These are phyloP conservation scores for Tympanoctomys barrerae DNA, from an alignment of 2,797 vertebrate genomes.

Conservation along the genomic window DNA sequence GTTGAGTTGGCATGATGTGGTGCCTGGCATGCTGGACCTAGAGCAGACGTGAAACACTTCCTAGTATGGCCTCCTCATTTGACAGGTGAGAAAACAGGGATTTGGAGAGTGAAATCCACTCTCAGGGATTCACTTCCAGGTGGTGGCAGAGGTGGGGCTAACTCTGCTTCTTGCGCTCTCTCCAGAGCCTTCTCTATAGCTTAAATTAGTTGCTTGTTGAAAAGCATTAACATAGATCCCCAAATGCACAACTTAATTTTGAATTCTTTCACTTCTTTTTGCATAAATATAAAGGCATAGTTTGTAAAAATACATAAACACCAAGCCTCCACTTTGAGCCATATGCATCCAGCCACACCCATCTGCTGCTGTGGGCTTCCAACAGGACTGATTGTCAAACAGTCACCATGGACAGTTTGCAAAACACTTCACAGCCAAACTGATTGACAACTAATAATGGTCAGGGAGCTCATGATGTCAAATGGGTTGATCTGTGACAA, in stretches of 20 bases:
- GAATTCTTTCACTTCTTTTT: slow-evolving; percentile 58
- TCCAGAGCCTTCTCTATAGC: neutral
- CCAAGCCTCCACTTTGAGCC: slow-evolving; percentile 45
- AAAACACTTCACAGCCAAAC: slow-evolving; percentile 36
- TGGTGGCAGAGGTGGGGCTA: neutral
- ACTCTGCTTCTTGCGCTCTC: neutral
- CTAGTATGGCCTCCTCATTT: neutral
- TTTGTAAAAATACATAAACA: slow-evolving; percentile 71
- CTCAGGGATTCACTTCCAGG: neutral
- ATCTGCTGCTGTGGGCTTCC: slow-evolving; percentile 21
- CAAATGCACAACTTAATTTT: slow-evolving; percentile 68
- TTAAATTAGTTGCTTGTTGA: neutral
- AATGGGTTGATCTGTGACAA: neutral
- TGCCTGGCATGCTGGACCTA: neutral
- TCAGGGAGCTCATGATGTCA: slow-evolving; percentile 8
- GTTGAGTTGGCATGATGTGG: neutral
- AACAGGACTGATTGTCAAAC: slow-evolving; percentile 43
- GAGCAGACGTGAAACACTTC: neutral
- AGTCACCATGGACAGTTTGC: neutral
- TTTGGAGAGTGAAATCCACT: neutral
- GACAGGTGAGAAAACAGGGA: neutral
- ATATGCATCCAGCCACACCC: slow-evolving; percentile 70
- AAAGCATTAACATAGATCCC: neutral
- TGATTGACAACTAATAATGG: slow-evolving; percentile 27
- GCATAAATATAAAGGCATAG: slow-evolving; percentile 57